phyloP scores from a whole-genome alignment of 2,888 invertebrate genomes.

The Syrphus vitripennis region DNA sequence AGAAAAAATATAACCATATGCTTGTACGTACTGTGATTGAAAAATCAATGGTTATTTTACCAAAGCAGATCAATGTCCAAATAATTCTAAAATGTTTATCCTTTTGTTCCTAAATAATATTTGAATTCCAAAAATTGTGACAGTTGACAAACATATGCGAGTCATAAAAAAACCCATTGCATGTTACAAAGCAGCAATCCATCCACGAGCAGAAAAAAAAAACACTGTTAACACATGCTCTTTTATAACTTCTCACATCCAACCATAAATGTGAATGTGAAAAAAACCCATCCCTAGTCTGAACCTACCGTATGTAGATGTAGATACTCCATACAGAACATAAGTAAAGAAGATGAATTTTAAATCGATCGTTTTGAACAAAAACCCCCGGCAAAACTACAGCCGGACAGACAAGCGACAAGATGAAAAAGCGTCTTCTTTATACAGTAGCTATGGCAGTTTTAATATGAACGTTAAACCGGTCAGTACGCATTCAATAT shows the following conservation, averaged over 20 bases:
- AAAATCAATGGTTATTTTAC: too few relatives aligned
- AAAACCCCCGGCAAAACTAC: constrained; percentile 37
- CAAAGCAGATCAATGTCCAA: too few relatives aligned
- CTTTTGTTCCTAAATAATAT: too few relatives aligned
- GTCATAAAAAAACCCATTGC: background rate
- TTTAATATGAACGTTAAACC: constrained; percentile 54
- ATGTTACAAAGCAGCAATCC: background rate
- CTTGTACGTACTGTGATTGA: too few relatives aligned
- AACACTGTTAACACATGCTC: background rate
- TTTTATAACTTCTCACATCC: background rate
- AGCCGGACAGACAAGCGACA: constrained; percentile 25
- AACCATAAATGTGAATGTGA: constrained; percentile 15
- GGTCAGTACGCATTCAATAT: constrained; percentile 59
- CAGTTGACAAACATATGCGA: background rate
- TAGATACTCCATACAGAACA: constrained; percentile 2
- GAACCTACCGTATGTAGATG: constrained; percentile 7
- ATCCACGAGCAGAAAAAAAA: background rate
- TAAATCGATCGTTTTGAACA: constrained; percentile 7
- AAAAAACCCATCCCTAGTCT: constrained; percentile 35
- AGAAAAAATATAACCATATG: too few relatives aligned
- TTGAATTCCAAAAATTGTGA: background rate
- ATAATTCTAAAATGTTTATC: too few relatives aligned
- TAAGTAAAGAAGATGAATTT: constrained; percentile 14
- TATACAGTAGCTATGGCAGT: constrained; percentile 35
- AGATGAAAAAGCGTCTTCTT: constrained; percentile 47